Evolutionary conservation across 2,888 invertebrate genomes (phyloP), one percentile per base, ranked within the genome.

Genomic region (Heliconius sara): DNA sequence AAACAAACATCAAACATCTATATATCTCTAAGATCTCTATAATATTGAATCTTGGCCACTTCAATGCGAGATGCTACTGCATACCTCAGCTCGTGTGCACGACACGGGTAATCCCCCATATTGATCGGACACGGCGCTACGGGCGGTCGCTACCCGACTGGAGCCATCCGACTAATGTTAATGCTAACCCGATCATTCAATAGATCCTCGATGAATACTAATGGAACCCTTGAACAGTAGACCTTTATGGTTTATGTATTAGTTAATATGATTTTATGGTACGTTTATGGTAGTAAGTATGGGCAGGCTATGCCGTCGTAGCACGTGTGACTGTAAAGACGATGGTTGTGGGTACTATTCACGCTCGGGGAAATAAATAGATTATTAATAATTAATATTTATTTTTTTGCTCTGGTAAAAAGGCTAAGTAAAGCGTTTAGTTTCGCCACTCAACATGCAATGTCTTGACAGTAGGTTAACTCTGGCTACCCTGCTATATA

Each of bases 181-280:
- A 79, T 43, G 60, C 66, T 68, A 60, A 78, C 60, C 22, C 72
- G 73, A 78, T 78, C 73, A 78, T 67, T 73, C 67, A 73, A 78
- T 67, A 66, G 75, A 65, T 65, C 65, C 75, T 63, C 43, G 30
- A 63, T 75, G 75, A 75, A 66, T 75, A n/a, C 75, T 39, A 27
- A 47, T 75, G 73, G 25, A 34, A 9, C 1, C 34, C 9, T 34
- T 34, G 1, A 9, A 34, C 34, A 34, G 9, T 34, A 30, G n/a
- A 2, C 39, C 68, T 10, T 73, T 34, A 25, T 22, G 7, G 34
- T 30, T 10, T 30, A 27, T 3, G 57, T 30, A 5, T 72, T 73
- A 39, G 73, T 25, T 73, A 43, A 22, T 67, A 12, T 67, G 30
- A 16, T 66, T 66, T 30, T 66, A 7, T 66, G 13, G 6, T 30